A percentile compares a stretch with the other conserved stretches of the same genome.
Evolutionary conservation across 23 tunicate genomes (phyloP).

Genomic region (Ascidia mentula): DNA sequence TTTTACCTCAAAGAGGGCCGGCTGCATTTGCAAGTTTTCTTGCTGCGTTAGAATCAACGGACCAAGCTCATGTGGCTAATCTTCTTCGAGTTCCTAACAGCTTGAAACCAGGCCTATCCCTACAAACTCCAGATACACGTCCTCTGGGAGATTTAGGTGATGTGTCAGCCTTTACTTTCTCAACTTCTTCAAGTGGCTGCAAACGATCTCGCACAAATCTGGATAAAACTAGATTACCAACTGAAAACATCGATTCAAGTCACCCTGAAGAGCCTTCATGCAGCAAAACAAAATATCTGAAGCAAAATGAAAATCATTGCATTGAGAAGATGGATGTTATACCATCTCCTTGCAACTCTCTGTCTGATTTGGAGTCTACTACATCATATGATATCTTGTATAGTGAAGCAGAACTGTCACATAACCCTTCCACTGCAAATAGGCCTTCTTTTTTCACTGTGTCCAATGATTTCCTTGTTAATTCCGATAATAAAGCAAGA

Average conservation of each 20-base stretch:
- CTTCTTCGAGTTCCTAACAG: no score
- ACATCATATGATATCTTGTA: slow-evolving; percentile 32
- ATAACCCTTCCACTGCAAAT: neutral
- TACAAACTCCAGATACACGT: no score
- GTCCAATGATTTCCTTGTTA: neutral
- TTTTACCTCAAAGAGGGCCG: slow-evolving; percentile 73
- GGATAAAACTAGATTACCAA: neutral
- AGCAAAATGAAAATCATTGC: neutral
- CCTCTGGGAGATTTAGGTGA: no score
- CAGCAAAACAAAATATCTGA: neutral
- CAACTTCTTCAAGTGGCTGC: neutral
- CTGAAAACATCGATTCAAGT: neutral
- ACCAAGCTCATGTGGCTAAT: slow-evolving; percentile 63
- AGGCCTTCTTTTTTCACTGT: neutral
- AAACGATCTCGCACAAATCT: neutral
- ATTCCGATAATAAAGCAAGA: neutral
- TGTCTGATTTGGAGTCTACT: slow-evolving; percentile 45
- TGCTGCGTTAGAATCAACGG: slow-evolving; percentile 38
- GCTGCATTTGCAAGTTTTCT: slow-evolving; percentile 43
- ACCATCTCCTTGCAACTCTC: slow-evolving; percentile 35
- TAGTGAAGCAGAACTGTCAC: slow-evolving; percentile 25
- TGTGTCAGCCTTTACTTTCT: neutral
- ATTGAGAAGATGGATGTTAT: slow-evolving; percentile 5
- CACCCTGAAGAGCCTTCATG: neutral
- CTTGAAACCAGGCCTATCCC: no score